Percentiles rank a stretch among this genome's conserved stretches.
Conservation (phyloP, 2,113 vertebrate species). For the Melospiza melodia region DNA sequence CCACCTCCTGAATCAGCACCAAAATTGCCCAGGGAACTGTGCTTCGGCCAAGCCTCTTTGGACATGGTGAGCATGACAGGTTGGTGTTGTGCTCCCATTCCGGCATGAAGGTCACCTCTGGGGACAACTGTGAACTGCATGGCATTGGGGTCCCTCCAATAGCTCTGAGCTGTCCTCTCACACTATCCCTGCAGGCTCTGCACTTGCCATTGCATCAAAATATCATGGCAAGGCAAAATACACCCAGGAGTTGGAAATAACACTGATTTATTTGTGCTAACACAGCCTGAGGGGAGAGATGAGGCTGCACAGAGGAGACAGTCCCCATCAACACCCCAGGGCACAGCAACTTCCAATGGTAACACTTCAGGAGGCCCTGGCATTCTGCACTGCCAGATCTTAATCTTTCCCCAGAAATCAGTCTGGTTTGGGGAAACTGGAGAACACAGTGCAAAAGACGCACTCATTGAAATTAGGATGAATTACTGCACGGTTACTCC, state of each 20-base stretch:
- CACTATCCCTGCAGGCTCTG: neutral
- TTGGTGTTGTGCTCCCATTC: neutral
- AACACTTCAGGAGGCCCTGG: neutral
- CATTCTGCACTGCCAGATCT: neutral
- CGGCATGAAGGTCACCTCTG: neutral
- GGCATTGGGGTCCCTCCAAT: neutral
- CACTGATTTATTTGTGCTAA: neutral
- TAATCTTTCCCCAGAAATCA: neutral
- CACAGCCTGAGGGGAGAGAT: neutral
- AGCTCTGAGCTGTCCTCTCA: neutral
- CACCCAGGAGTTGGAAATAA: neutral
- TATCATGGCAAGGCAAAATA: neutral
- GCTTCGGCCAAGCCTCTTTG: neutral
- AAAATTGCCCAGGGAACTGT: neutral
- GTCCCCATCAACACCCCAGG: neutral
- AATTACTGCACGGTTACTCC: neutral
- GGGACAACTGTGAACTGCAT: neutral
- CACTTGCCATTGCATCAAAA: neutral
- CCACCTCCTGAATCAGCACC: accelerated
- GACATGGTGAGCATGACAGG: neutral
- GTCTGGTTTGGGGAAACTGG: neutral
- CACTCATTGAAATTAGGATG: neutral
- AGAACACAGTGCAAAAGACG: accelerated
- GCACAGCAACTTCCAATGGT: neutral
- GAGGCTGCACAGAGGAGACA: neutral